These are phyloP conservation scores for Grallaria varia DNA, from an alignment of 2,113 vertebrate species.

Conservation along the genomic window DNA sequence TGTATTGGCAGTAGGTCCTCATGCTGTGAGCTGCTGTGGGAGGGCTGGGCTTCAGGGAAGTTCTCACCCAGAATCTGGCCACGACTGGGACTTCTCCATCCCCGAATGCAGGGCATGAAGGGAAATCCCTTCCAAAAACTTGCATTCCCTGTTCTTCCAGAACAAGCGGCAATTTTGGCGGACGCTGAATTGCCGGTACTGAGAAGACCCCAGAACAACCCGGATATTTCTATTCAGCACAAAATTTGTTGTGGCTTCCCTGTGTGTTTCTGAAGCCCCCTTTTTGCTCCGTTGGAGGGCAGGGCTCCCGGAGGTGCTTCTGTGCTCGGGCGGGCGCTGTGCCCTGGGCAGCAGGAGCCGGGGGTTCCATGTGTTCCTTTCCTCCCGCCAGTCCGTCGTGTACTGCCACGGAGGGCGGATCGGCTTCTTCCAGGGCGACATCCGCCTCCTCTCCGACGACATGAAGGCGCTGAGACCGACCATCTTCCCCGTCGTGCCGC, in stretches of 20 bases:
- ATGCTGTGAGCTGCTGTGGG: neutral
- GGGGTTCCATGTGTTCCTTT: neutral
- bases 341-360: neutral
- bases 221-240: neutral
- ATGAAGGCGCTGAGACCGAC: slow-evolving; percentile 94
- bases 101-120: neutral
- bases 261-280: neutral
- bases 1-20: neutral
- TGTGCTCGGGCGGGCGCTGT: neutral
- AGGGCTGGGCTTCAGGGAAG: neutral
- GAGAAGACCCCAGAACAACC: neutral
- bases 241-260: neutral
- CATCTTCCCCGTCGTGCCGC: slow-evolving; percentile 94
- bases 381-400: slow-evolving; percentile 84
- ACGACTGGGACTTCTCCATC: neutral
- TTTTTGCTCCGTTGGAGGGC: neutral
- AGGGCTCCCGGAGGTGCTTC: neutral
- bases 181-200: neutral
- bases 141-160: neutral
- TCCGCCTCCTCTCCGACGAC: slow-evolving; percentile 91
- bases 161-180: neutral
- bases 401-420: slow-evolving; percentile 94
- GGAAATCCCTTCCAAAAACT: neutral
- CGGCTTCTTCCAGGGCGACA: slow-evolving; percentile 97
- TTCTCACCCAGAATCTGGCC: neutral